Conservation (phyloP, 1,140 invertebrate species). For the Mactra quadrangularis region DNA sequence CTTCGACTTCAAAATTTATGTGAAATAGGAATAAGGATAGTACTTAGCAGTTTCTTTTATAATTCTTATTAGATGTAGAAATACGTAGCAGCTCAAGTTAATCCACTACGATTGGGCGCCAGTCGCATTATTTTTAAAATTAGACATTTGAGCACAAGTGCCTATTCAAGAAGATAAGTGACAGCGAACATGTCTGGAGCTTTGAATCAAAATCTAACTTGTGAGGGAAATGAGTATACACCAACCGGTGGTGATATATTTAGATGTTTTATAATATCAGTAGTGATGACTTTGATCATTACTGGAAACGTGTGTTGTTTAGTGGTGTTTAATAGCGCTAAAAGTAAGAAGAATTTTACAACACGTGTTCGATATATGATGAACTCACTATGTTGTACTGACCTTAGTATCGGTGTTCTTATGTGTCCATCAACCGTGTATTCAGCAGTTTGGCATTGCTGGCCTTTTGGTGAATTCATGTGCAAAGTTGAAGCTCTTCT, state of each 20-base stretch:
- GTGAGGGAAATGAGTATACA: constrained; percentile 33
- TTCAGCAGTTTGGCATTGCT: constrained; percentile 81
- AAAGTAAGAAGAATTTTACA: constrained; percentile 44
- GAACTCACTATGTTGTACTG: constrained; percentile 65
- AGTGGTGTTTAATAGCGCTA: constrained; percentile 50
- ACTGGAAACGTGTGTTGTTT: constrained; percentile 62
- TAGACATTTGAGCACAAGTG: too few relatives aligned
- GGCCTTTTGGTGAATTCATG: constrained; percentile 93
- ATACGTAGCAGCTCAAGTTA: too few relatives aligned
- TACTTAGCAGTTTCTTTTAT: too few relatives aligned
- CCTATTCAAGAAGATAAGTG: too few relatives aligned
- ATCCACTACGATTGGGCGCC: too few relatives aligned
- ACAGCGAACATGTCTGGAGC: constrained; percentile 36
- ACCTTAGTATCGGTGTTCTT: constrained; percentile 60
- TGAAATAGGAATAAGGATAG: too few relatives aligned
- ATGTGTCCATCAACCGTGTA: constrained; percentile 63
- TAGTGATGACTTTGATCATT: constrained; percentile 57
- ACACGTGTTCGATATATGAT: constrained; percentile 61
- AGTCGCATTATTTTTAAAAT: too few relatives aligned
- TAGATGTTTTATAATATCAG: constrained; percentile 44
- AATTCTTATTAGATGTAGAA: too few relatives aligned
- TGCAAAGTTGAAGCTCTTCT: constrained; percentile 95
- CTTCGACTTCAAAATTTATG: too few relatives aligned
- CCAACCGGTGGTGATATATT: constrained; percentile 31
- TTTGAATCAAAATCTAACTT: constrained; percentile 45